A percentile compares a stretch with the other conserved stretches of the same genome.
These are phyloP conservation scores for Listronotus oregonensis DNA, from an alignment of 1,140 invertebrate species.

Conservation along the genomic window DNA sequence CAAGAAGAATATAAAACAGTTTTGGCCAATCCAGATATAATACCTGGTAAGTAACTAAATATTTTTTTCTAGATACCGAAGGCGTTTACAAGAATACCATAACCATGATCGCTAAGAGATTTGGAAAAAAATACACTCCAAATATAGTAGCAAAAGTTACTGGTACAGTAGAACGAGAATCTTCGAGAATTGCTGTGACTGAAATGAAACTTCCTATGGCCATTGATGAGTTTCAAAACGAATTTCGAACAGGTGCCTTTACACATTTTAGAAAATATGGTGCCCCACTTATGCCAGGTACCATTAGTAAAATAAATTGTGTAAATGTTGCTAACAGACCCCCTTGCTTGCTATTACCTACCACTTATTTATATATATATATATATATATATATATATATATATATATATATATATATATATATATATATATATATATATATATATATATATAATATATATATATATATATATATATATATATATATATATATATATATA, in stretches of 20 bases:
- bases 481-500: no score
- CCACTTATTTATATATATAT: no score
- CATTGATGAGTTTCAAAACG: conserved; percentile 69
- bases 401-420: no score
- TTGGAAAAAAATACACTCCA: conserved; percentile 75
- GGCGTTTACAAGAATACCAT: conserved; percentile 53
- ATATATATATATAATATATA: no score
- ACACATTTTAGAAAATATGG: conserved; percentile 38
- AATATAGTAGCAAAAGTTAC: conserved; percentile 73
- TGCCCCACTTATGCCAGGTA: conserved; percentile 63
- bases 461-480: no score
- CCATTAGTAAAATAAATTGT: not conserved
- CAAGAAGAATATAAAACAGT: conserved; percentile 60
- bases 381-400: no score
- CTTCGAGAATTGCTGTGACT: conserved; percentile 74
- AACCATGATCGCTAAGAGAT: conserved; percentile 65
- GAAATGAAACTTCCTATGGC: conserved; percentile 73
- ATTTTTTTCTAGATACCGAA: conserved; percentile 49
- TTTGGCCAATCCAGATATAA: conserved; percentile 64
- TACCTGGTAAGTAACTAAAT: conserved; percentile 68
- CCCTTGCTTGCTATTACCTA: no score
- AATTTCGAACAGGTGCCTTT: conserved; percentile 57
- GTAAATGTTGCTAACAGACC: no score
- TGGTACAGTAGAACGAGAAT: conserved; percentile 73
- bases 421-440: no score